phyloP scores from a whole-genome alignment of 64 coral and sea anemone genomes.

The Anthopleura sola region DNA sequence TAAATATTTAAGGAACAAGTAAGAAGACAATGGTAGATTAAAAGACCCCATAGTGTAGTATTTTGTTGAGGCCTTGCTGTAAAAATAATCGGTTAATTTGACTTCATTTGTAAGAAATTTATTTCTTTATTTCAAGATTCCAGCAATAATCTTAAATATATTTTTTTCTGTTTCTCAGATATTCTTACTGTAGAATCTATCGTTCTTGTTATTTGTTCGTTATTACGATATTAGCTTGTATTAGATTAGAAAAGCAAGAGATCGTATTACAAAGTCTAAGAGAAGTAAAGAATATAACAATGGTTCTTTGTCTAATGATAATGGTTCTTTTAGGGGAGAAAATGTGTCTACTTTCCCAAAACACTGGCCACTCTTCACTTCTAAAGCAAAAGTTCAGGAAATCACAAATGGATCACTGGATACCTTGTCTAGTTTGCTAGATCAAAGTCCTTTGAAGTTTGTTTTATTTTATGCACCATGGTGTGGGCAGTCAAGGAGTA shows the following conservation, averaged over 20 bases:
- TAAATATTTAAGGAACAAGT: no score
- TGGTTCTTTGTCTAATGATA: no score
- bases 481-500: constrained; percentile 66
- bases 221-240: not conserved
- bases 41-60: not conserved
- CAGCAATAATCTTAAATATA: no score
- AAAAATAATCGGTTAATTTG: no score
- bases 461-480: constrained; percentile 89
- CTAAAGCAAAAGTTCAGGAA: constrained; percentile 41
- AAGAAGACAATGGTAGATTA: no score
- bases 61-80: no score
- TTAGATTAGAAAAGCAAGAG: not conserved
- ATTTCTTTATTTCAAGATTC: no score
- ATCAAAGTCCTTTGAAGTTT: constrained; percentile 42
- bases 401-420: constrained; percentile 79
- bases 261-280: no score
- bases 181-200: no score
- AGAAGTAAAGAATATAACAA: no score
- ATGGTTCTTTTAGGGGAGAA: constrained; percentile 34
- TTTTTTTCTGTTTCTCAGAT: no score
- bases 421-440: constrained; percentile 42
- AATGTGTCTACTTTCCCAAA: constrained; percentile 24
- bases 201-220: not conserved
- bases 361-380: constrained; percentile 38
- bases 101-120: no score